These are phyloP conservation scores for Cyclura pinguis DNA, from an alignment of 2,797 vertebrate genomes.

Conservation along the genomic window DNA sequence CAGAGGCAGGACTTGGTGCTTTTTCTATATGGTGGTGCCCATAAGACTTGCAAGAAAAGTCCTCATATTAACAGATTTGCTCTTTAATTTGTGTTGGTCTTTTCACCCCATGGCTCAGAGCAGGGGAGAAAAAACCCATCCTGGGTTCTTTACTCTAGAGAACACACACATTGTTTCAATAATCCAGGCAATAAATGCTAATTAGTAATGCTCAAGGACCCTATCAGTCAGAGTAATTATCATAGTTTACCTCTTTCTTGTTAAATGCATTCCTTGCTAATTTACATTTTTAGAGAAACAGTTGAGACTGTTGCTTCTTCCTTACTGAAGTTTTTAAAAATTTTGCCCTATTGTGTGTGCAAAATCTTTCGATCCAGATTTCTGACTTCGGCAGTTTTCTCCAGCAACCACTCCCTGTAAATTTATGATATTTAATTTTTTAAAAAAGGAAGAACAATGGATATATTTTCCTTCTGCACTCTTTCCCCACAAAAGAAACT, in stretches of 20 bases:
- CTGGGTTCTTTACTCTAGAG: slow-evolving; percentile 75
- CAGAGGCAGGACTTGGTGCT: neutral
- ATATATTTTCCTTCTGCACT: slow-evolving; percentile 54
- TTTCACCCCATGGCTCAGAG: slow-evolving; percentile 70
- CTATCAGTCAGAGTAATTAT: slow-evolving; percentile 82
- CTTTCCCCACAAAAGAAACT: slow-evolving; percentile 69
- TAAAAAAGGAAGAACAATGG: neutral
- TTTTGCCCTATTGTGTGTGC: neutral
- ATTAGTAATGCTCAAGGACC: slow-evolving; percentile 85
- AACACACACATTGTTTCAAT: slow-evolving; percentile 83
- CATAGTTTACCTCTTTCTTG: slow-evolving; percentile 84
- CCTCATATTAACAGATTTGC: slow-evolving; percentile 34
- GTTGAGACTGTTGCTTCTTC: slow-evolving; percentile 29
- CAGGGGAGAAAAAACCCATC: slow-evolving; percentile 75
- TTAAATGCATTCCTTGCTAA: slow-evolving; percentile 76
- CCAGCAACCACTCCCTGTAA: neutral
- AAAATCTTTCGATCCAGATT: neutral
- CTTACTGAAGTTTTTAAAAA: neutral
- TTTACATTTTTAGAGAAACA: slow-evolving; percentile 55
- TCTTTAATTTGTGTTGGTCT: slow-evolving; percentile 65
- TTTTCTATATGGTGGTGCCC: slow-evolving; percentile 15
- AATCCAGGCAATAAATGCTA: slow-evolving; percentile 86
- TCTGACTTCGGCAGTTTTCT: neutral
- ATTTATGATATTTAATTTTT: neutral
- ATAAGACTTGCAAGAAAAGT: neutral